A percentile compares a stretch with the other conserved stretches of the same genome.
These are phyloP conservation scores for Malacoctenus gilli DNA, from an alignment of 2,797 vertebrate genomes.

Conservation along the genomic window DNA sequence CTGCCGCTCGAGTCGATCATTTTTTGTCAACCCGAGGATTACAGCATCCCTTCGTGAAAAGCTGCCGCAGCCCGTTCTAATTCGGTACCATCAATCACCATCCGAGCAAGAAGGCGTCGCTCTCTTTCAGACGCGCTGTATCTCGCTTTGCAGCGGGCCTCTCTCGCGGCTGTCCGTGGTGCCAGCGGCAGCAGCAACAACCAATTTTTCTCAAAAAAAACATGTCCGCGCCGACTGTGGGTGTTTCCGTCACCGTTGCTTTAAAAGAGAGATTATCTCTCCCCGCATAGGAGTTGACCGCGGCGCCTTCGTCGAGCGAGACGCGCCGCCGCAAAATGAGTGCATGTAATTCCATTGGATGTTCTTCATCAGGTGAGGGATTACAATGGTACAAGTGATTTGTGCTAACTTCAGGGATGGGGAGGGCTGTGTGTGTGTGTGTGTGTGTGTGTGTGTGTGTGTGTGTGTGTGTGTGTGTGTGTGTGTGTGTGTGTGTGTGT, in stretches of 20 bases:
- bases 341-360: conserved; percentile 59
- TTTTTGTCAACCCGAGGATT: conserved; percentile 47
- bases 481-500: no score
- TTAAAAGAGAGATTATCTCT: conserved; percentile 47
- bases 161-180: neutral
- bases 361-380: conserved; percentile 54
- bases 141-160: conserved; percentile 41
- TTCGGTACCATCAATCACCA: conserved; percentile 53
- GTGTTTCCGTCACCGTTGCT: conserved; percentile 38
- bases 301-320: conserved; percentile 9
- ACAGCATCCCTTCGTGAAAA: conserved; percentile 32
- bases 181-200: conserved; percentile 8
- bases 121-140: conserved; percentile 34
- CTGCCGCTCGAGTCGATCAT: conserved; percentile 40
- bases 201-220: neutral
- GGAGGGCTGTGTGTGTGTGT: no score
- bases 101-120: conserved; percentile 13
- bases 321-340: conserved; percentile 38
- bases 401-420: conserved; percentile 44
- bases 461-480: no score
- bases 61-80: conserved; percentile 30
- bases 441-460: no score
- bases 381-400: conserved; percentile 58
- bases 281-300: conserved; percentile 22
- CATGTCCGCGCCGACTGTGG: conserved; percentile 13